phyloP scores from a whole-genome alignment of 1,140 invertebrate species.

The Drosophila paulistorum region DNA sequence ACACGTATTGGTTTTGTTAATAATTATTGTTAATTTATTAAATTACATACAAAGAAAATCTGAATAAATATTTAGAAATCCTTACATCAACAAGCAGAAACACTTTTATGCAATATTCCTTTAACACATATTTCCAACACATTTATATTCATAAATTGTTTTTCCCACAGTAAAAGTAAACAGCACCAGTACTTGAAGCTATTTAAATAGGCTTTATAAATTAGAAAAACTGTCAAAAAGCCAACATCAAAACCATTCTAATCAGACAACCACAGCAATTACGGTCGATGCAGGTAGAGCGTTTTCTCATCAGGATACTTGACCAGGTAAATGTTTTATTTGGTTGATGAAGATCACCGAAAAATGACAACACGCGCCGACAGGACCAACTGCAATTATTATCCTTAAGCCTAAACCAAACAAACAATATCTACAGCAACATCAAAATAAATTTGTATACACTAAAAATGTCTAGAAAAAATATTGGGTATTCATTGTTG shows the following conservation, averaged over 20 bases:
- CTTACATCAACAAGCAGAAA: constrained; percentile 37
- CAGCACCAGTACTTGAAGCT: constrained; percentile 63
- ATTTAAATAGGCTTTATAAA: constrained; percentile 72
- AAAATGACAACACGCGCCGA: constrained; percentile 76
- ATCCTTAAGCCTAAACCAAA: constrained; percentile 48
- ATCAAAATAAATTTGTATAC: constrained; percentile 59
- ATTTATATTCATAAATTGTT: constrained; percentile 41
- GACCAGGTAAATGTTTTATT: constrained; percentile 50
- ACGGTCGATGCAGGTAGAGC: constrained; percentile 50
- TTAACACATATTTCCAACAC: constrained; percentile 57
- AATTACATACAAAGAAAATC: background rate
- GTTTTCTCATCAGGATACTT: background rate
- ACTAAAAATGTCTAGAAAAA: constrained; percentile 49
- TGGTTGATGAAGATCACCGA: constrained; percentile 43
- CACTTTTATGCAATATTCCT: constrained; percentile 56
- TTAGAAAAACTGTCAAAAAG: constrained; percentile 70
- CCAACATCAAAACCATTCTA: constrained; percentile 69
- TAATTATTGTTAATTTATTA: background rate
- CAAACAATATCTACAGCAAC: constrained; percentile 65
- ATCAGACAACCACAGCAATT: constrained; percentile 47
- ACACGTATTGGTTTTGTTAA: background rate
- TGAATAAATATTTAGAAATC: constrained; percentile 24
- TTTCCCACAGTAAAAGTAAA: constrained; percentile 63
- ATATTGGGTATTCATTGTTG: constrained; percentile 49
- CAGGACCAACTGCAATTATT: constrained; percentile 59